A percentile compares a stretch with the other conserved stretches of the same genome.
phyloP scores from a whole-genome alignment of 2,113 vertebrate species.

The Aleadryas rufinucha region DNA sequence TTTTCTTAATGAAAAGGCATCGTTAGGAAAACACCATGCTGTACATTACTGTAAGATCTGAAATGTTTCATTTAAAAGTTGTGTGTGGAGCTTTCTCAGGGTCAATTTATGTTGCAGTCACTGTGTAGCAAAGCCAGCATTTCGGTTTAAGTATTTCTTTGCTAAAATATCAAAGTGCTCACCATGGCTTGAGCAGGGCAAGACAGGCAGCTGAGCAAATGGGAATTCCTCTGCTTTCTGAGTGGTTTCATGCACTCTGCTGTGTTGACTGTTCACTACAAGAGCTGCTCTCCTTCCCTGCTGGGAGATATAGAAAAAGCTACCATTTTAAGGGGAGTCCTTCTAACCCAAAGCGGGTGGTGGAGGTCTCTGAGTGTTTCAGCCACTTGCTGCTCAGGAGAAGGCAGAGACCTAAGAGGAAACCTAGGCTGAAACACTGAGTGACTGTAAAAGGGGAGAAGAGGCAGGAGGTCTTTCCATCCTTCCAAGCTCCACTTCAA shows the following conservation, averaged over 20 bases:
- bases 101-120: not conserved
- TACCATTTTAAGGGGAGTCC: not conserved
- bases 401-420: not conserved
- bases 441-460: not conserved
- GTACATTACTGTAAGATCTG: not conserved
- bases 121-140: not conserved
- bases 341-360: not conserved
- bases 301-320: accelerated
- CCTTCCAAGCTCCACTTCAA: not conserved
- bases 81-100: not conserved
- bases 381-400: not conserved
- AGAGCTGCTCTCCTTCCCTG: not conserved
- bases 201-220: not conserved
- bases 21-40: not conserved
- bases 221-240: not conserved
- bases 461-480: not conserved
- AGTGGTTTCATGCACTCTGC: not conserved
- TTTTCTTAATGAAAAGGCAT: conserved; percentile 19
- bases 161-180: not conserved
- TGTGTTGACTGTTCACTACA: not conserved
- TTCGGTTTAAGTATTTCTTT: not conserved
- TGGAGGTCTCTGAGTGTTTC: not conserved
- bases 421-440: not conserved
- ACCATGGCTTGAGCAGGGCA: not conserved
- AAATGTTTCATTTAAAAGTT: not conserved